phyloP scores from a whole-genome alignment of 2,113 vertebrate species.

The Piprites chloris region DNA sequence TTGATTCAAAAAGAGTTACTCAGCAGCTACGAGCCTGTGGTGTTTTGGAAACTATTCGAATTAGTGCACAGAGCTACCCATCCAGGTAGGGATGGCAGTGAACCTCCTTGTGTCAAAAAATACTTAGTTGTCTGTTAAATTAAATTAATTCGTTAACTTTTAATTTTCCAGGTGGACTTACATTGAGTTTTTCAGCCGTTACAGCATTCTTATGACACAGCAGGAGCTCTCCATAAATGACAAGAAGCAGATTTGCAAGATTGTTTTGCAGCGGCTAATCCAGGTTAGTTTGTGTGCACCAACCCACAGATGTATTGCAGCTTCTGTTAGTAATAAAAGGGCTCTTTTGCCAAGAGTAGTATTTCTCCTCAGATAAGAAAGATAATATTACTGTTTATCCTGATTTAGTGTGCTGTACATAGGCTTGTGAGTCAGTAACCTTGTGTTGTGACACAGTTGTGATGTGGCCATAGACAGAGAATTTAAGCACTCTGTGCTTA shows the following conservation, averaged over 20 bases:
- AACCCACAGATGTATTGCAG: neutral
- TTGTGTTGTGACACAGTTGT: neutral
- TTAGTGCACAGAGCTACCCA: constrained; percentile 96
- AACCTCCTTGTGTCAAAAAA: neutral
- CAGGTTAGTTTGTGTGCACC: constrained; percentile 73
- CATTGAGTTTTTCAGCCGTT: constrained; percentile 94
- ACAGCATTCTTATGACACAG: constrained; percentile 92
- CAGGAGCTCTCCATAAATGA: constrained; percentile 79
- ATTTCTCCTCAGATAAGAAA: neutral
- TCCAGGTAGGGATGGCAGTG: constrained; percentile 74
- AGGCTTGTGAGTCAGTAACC: neutral
- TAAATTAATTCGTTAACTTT: neutral
- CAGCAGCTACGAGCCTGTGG: constrained; percentile 96
- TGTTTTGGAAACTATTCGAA: constrained; percentile 92
- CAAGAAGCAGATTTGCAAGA: constrained; percentile 90
- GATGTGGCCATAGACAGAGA: neutral
- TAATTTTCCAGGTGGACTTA: constrained; percentile 89
- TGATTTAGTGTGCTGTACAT: neutral
- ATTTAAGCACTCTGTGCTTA: neutral
- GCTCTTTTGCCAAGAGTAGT: neutral
- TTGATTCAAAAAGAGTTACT: constrained; percentile 87
- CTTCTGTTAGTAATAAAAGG: neutral
- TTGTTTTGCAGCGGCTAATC: constrained; percentile 87
- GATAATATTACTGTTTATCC: neutral
- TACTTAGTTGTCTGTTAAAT: neutral